Evolutionary conservation across 2,113 vertebrate genomes (phyloP).

Genomic region (Zeus faber): DNA sequence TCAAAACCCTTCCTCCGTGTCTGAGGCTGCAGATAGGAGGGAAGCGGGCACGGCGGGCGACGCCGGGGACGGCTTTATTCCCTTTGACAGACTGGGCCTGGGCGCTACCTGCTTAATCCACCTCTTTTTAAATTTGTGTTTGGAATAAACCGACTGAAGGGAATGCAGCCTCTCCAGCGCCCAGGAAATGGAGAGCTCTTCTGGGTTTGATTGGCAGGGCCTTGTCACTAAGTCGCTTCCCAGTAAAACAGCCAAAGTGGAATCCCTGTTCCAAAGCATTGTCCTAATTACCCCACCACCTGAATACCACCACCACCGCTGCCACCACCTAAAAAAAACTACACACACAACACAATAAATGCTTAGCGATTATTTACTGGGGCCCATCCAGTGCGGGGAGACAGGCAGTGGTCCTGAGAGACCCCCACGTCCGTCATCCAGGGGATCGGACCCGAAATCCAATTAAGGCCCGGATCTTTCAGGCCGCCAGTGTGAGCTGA

Average conservation of each 20-base stretch:
- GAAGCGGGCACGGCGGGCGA: slow-evolving; percentile 29
- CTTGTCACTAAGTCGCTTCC: slow-evolving; percentile 67
- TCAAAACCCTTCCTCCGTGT: slow-evolving; percentile 39
- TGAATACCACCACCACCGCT: background rate
- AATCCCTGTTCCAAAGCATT: slow-evolving; percentile 62
- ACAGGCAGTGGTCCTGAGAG: slow-evolving; percentile 65
- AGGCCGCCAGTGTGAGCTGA: slow-evolving; percentile 44
- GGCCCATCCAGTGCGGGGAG: slow-evolving; percentile 66
- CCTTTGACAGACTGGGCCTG: slow-evolving; percentile 63
- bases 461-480: slow-evolving; percentile 69
- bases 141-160: slow-evolving; percentile 72
- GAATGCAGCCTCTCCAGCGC: slow-evolving; percentile 61
- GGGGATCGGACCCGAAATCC: slow-evolving; percentile 60
- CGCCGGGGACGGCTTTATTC: slow-evolving; percentile 56
- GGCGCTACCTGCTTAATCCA: slow-evolving; percentile 74
- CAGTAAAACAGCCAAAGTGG: slow-evolving; percentile 68
- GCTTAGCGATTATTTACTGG: slow-evolving; percentile 73
- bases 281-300: slow-evolving; percentile 71
- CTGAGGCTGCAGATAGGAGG: slow-evolving; percentile 39
- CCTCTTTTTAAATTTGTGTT: slow-evolving; percentile 70
- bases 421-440: slow-evolving; percentile 64
- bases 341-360: slow-evolving; percentile 74
- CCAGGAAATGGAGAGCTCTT: slow-evolving; percentile 64
- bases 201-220: slow-evolving; percentile 73
- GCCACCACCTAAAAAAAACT: slow-evolving; percentile 21